These are phyloP conservation scores for Regulus satrapa DNA, from an alignment of 2,113 vertebrate species.

Conservation along the genomic window DNA sequence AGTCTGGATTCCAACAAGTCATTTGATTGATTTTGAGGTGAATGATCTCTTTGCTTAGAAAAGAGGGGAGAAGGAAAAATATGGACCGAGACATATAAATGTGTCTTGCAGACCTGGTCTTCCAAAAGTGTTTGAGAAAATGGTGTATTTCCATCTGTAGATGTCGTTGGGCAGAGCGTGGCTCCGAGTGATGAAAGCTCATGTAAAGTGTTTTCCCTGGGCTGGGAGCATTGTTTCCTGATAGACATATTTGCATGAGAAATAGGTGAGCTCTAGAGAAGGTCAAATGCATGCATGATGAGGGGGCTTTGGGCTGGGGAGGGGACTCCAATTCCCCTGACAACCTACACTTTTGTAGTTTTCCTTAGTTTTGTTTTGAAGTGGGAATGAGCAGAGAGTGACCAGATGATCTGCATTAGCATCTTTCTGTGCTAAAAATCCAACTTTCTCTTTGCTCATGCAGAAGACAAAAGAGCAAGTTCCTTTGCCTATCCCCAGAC, in stretches of 20 bases:
- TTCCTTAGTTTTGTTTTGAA: background rate
- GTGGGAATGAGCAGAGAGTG: rapidly evolving
- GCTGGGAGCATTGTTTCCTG: slow-evolving; percentile 14
- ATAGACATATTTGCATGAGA: slow-evolving; percentile 17
- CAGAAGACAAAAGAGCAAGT: background rate
- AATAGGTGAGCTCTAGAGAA: background rate
- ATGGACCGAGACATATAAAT: background rate
- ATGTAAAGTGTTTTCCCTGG: background rate
- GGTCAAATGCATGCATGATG: background rate
- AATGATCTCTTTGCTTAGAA: background rate
- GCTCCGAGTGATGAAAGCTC: background rate
- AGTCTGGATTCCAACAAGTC: background rate
- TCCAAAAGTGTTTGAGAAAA: background rate
- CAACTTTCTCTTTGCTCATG: background rate
- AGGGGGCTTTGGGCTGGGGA: background rate
- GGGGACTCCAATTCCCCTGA: background rate
- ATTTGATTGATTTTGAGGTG: background rate
- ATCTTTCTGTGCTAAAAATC: background rate
- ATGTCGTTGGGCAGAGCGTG: background rate
- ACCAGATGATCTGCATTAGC: rapidly evolving
- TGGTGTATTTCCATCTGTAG: rapidly evolving
- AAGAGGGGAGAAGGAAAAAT: background rate
- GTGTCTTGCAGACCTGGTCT: background rate
- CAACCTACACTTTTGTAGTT: background rate
- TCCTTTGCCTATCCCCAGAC: background rate